Conservation (phyloP, 2,113 vertebrate species). For the Illadopsis cleaveri region DNA sequence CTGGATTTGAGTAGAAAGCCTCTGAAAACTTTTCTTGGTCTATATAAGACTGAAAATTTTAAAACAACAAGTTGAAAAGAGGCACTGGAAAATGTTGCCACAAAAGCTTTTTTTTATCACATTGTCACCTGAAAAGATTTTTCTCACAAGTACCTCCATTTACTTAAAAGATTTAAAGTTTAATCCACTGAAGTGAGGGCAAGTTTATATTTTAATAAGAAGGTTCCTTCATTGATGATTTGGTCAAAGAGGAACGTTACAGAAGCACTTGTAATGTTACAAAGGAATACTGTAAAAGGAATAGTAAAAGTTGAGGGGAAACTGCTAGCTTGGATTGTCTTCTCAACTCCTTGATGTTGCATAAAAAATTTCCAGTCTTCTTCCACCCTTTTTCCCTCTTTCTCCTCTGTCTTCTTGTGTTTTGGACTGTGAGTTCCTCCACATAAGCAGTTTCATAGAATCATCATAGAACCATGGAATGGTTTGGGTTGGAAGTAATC, state of each 20-base stretch:
- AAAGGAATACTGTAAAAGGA: neutral
- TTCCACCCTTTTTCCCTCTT: neutral
- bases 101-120: neutral
- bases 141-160: neutral
- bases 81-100: neutral
- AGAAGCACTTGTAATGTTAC: neutral
- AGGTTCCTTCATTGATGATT: neutral
- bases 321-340: neutral
- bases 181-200: neutral
- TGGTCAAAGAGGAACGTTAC: neutral
- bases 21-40: neutral
- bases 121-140: neutral
- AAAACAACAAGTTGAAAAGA: neutral
- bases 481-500: neutral
- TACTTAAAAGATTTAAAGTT: neutral
- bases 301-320: neutral
- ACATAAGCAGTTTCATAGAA: neutral
- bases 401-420: neutral
- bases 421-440: neutral
- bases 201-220: neutral
- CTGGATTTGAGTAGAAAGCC: neutral
- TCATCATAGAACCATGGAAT: neutral
- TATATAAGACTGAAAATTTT: neutral
- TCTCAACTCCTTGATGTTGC: neutral
- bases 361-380: neutral